A percentile compares a stretch with the other conserved stretches of the same genome.
Evolutionary conservation across 1,140 invertebrate species (phyloP).

Genomic region (Portunus trituberculatus): DNA sequence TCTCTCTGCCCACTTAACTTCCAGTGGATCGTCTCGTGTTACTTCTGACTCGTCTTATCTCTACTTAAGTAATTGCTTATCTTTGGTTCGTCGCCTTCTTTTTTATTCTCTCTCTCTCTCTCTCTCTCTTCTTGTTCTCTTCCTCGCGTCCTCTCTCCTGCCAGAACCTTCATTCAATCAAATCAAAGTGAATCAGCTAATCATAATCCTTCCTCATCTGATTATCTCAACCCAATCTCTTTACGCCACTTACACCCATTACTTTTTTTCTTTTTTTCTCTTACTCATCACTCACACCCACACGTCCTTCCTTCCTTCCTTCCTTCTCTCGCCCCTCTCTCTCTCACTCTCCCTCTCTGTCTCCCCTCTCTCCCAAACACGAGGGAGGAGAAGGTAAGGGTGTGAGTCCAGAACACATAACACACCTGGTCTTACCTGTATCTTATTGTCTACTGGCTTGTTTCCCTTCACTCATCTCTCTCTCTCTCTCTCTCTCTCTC

Average conservation of each 20-base stretch:
- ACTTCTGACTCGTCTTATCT: neutral
- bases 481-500: neutral
- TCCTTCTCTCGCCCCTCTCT: neutral
- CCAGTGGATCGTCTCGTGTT: neutral
- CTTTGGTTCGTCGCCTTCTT: neutral
- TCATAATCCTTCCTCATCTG: neutral
- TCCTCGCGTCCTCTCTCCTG: neutral
- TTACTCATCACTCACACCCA: slow-evolving; percentile 24
- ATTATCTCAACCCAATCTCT: neutral
- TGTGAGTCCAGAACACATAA: neutral
- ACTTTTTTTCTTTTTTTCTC: neutral
- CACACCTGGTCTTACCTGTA: neutral
- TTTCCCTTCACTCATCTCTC: too few relatives aligned
- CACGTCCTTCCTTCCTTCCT: neutral
- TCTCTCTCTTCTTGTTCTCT: too few relatives aligned
- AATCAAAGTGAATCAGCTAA: neutral
- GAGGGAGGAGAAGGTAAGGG: neutral
- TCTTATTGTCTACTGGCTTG: neutral
- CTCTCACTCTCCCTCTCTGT: neutral
- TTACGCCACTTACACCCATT: neutral
- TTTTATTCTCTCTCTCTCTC: too few relatives aligned
- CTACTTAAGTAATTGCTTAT: neutral
- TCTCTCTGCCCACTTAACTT: neutral
- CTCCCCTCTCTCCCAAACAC: neutral
- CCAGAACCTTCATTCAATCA: neutral